Percentiles rank a stretch among this genome's conserved stretches.
Conservation (phyloP, 1,140 invertebrate species). For the Mizuhopecten yessoensis region DNA sequence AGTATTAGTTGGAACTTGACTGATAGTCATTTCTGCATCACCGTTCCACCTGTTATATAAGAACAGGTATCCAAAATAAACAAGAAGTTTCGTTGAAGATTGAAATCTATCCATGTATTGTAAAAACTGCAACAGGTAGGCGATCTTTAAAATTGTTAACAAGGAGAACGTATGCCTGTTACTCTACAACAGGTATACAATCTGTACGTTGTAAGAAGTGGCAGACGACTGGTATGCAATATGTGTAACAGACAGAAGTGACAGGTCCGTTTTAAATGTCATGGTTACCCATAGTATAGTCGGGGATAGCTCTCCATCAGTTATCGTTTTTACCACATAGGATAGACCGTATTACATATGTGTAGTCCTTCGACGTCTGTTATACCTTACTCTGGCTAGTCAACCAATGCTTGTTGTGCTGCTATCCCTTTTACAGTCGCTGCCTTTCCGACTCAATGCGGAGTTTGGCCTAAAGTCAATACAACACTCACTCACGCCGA, state of each 20-base stretch:
- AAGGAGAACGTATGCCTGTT: no score
- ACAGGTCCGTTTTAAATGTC: neutral
- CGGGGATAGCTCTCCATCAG: neutral
- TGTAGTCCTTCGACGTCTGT: no score
- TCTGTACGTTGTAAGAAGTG: neutral
- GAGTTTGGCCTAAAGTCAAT: conserved; percentile 25
- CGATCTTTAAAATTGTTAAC: no score
- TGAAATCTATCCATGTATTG: neutral
- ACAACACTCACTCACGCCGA: neutral
- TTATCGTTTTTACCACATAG: neutral
- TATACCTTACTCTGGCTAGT: neutral
- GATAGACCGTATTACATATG: neutral
- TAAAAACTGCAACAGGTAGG: neutral
- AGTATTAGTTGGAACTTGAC: no score
- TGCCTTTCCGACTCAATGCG: no score
- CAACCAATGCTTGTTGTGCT: neutral
- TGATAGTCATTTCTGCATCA: no score
- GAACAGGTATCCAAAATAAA: no score
- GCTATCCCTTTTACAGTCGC: conserved; percentile 8
- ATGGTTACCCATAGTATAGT: neutral
- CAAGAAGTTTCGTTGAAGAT: no score
- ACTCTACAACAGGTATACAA: neutral
- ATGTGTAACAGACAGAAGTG: neutral
- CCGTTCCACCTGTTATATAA: no score
- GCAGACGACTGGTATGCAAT: neutral